These are phyloP conservation scores for Hapalemur alaotrensis DNA, from an alignment of 2,797 vertebrate species.

Conservation along the genomic window DNA sequence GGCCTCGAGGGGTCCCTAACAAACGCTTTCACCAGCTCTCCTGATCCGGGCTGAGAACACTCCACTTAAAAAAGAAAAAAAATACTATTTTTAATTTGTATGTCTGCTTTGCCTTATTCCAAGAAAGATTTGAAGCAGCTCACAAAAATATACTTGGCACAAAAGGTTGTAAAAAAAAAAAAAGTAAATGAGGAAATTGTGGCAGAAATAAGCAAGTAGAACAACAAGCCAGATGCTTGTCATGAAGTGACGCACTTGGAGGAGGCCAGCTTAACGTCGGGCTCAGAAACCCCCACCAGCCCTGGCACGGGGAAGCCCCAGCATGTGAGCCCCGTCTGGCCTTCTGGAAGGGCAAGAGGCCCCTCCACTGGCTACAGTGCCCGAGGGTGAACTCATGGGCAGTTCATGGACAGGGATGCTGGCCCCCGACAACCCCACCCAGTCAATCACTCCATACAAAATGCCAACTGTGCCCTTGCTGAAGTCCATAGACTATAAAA, in stretches of 20 bases:
- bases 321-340: rapidly evolving
- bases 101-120: background rate
- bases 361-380: background rate
- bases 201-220: background rate
- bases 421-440: background rate
- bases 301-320: rapidly evolving
- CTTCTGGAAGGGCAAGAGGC: background rate
- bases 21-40: background rate
- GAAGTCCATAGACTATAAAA: background rate
- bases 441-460: rapidly evolving
- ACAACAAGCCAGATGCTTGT: background rate
- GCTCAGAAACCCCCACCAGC: background rate
- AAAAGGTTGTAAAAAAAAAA: background rate
- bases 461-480: background rate
- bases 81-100: background rate
- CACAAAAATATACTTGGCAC: background rate
- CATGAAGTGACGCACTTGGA: too few relatives aligned
- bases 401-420: background rate
- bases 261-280: background rate
- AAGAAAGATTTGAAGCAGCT: background rate
- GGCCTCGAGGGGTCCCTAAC: background rate
- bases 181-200: background rate
- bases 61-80: background rate
- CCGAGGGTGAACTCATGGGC: rapidly evolving
- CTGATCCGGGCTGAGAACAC: background rate